phyloP scores from a whole-genome alignment of 1,140 invertebrate genomes.

The Phortica variegata region DNA sequence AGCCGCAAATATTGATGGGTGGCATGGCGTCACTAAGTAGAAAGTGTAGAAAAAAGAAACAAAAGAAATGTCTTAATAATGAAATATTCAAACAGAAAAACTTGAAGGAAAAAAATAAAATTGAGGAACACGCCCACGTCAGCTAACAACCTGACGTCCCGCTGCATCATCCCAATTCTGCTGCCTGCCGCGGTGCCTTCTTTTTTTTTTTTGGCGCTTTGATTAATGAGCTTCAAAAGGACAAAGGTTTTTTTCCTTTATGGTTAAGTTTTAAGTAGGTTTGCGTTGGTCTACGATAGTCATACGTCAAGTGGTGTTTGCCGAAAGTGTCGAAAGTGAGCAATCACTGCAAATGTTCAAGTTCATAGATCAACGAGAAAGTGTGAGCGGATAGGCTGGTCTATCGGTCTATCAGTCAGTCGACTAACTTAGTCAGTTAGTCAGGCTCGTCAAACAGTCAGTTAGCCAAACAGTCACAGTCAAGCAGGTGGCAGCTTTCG shows the following conservation, averaged over 20 bases:
- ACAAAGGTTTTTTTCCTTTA: not conserved
- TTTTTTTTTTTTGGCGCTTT: constrained; percentile 27
- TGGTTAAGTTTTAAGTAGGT: constrained; percentile 15
- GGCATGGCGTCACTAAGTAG: not conserved
- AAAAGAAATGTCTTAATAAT: constrained; percentile 47
- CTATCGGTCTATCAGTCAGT: no score
- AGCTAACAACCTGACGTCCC: not conserved
- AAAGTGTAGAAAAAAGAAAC: not conserved
- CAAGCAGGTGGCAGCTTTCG: no score
- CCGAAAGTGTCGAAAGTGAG: constrained; percentile 45
- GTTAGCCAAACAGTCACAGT: no score
- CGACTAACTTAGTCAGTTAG: no score
- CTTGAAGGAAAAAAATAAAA: constrained; percentile 28
- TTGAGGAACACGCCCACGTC: constrained; percentile 30
- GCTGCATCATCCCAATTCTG: no score
- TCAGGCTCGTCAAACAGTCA: no score
- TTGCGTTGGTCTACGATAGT: not conserved
- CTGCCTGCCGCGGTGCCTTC: not conserved
- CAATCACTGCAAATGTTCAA: constrained; percentile 45
- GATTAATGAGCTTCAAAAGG: constrained; percentile 37
- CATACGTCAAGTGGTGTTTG: constrained; percentile 13
- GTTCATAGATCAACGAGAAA: not conserved
- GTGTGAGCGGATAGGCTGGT: no score
- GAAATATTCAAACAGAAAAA: constrained; percentile 34
- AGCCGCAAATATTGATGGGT: not conserved